A percentile compares a stretch with the other conserved stretches of the same genome.
Conservation (phyloP, 2,888 invertebrate species). For the Falcaria lacertinaria region DNA sequence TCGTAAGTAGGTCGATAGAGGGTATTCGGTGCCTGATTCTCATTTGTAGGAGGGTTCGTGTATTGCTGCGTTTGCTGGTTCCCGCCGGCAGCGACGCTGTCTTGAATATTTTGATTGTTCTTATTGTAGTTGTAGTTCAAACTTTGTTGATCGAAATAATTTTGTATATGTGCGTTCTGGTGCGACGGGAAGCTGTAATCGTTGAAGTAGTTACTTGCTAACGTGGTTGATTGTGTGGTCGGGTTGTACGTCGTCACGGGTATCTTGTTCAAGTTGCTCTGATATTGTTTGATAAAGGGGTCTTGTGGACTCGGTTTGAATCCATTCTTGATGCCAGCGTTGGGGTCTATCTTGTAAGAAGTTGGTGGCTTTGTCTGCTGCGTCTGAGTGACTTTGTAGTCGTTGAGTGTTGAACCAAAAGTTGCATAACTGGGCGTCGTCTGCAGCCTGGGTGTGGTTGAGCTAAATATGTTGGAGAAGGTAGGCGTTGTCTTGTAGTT, state of each 20-base stretch:
- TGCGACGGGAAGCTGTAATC: conserved; percentile 48
- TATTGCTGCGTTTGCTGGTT: conserved; percentile 60
- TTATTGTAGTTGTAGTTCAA: conserved; percentile 44
- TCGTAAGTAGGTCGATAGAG: conserved; percentile 60
- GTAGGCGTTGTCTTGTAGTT: conserved; percentile 53
- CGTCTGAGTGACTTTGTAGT: conserved; percentile 68
- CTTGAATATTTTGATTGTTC: conserved; percentile 55
- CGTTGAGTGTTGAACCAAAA: conserved; percentile 55
- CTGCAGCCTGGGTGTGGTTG: conserved; percentile 58
- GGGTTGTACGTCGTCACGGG: conserved; percentile 66
- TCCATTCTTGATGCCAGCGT: conserved; percentile 44
- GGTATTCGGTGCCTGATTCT: conserved; percentile 30
- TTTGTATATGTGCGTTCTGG: conserved; percentile 52
- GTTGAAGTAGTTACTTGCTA: conserved; percentile 41
- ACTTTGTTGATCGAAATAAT: conserved; percentile 45
- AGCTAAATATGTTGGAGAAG: conserved; percentile 31
- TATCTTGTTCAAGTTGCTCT: conserved; percentile 51
- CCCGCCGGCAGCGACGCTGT: conserved; percentile 52
- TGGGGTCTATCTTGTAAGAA: conserved; percentile 60
- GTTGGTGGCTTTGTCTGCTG: conserved; percentile 61
- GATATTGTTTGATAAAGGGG: conserved; percentile 56
- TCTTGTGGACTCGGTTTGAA: conserved; percentile 74
- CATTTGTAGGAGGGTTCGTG: conserved; percentile 40
- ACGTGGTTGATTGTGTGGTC: conserved; percentile 43
- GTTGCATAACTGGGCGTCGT: conserved; percentile 54